A percentile compares a stretch with the other conserved stretches of the same genome.
Evolutionary conservation across 2,797 vertebrate genomes (phyloP).

Genomic region (Rallus crepitans): DNA sequence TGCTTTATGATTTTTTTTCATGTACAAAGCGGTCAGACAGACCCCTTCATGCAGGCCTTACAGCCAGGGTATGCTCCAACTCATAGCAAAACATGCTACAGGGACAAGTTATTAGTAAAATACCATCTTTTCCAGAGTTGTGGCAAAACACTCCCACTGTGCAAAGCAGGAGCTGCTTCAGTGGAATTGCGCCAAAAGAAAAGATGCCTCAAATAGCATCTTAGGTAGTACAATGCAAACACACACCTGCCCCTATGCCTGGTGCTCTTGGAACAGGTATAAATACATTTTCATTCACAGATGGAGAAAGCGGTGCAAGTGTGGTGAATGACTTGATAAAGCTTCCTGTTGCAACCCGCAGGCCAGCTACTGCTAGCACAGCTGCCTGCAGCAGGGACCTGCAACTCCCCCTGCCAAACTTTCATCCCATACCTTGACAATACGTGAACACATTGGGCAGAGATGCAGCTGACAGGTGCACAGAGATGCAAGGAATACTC

Average conservation of each 20-base stretch:
- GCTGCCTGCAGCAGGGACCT: not conserved
- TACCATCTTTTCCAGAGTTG: not conserved
- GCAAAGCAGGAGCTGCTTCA: slow-evolving; percentile 15
- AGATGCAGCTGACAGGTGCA: rapidly evolving
- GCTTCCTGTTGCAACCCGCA: not conserved
- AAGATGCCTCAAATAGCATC: not conserved
- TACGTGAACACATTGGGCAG: rapidly evolving
- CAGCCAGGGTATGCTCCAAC: not conserved
- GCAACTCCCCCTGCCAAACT: not conserved
- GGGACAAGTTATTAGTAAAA: slow-evolving; percentile 27
- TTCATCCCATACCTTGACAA: not conserved
- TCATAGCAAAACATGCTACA: not conserved
- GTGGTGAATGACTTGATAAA: not conserved
- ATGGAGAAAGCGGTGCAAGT: not conserved
- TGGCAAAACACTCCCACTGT: not conserved
- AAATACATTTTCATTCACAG: not conserved
- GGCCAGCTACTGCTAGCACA: not conserved
- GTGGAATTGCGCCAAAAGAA: slow-evolving; percentile 4
- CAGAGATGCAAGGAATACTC: not conserved
- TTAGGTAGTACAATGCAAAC: not conserved
- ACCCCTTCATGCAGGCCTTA: not conserved
- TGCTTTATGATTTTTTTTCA: not conserved
- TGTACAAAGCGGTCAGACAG: not conserved
- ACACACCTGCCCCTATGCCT: not conserved
- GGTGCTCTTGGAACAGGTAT: not conserved